A percentile compares a stretch with the other conserved stretches of the same genome.
phyloP scores from a whole-genome alignment of 2,113 vertebrate species.

The Caretta caretta region DNA sequence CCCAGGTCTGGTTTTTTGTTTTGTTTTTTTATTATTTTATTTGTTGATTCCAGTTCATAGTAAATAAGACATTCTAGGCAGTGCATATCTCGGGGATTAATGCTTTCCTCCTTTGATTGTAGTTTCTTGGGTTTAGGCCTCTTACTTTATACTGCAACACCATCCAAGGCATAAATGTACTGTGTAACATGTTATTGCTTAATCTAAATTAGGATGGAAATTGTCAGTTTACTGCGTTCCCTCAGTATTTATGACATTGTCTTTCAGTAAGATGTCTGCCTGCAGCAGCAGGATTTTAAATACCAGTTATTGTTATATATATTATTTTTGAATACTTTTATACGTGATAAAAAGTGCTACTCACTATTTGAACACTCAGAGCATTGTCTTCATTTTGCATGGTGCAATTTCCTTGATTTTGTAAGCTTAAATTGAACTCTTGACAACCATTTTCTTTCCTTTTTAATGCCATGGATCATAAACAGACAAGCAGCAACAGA shows the following conservation, averaged over 20 bases:
- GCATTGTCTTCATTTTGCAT: neutral
- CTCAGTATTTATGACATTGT: neutral
- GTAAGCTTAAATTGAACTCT: neutral
- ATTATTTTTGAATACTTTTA: neutral
- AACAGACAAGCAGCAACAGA: neutral
- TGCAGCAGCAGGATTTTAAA: neutral
- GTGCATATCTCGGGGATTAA: neutral
- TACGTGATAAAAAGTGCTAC: neutral
- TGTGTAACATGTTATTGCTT: neutral
- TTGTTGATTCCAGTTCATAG: neutral
- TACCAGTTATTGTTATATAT: neutral
- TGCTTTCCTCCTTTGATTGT: neutral
- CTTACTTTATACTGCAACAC: neutral
- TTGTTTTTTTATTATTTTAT: neutral
- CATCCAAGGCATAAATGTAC: neutral
- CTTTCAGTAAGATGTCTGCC: neutral
- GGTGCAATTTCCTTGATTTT: conserved; percentile 5
- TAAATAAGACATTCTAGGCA: neutral
- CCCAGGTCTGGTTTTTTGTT: neutral
- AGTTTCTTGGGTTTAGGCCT: neutral
- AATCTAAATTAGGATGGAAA: conserved; percentile 10
- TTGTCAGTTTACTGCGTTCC: neutral
- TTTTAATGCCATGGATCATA: neutral
- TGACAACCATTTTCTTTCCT: neutral
- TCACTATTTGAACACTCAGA: neutral